A percentile compares a stretch with the other conserved stretches of the same genome.
phyloP scores from a whole-genome alignment of 2,113 vertebrate genomes.

The Corvus moneduloides region DNA sequence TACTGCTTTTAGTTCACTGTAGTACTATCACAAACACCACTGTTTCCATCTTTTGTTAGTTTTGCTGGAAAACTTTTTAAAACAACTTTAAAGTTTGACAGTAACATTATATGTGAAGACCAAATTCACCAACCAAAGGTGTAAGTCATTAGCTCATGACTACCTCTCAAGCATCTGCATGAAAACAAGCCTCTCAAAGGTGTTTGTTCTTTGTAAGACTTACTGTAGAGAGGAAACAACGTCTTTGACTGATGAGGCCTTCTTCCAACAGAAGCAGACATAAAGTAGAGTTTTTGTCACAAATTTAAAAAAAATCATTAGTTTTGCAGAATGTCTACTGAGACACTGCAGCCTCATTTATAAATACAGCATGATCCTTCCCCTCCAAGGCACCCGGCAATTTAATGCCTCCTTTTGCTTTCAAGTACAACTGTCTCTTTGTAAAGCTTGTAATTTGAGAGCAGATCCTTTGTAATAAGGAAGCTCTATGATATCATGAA shows the following conservation, averaged over 20 bases:
- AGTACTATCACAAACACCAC: neutral
- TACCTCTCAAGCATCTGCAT: neutral
- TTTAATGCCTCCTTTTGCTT: conserved; percentile 5
- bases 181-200: neutral
- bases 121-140: neutral
- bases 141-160: neutral
- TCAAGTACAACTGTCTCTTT: neutral
- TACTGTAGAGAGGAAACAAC: neutral
- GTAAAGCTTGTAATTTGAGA: neutral
- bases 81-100: neutral
- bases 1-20: neutral
- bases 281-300: neutral
- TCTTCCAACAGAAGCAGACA: neutral
- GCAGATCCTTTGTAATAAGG: neutral
- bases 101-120: neutral
- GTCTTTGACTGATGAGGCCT: neutral
- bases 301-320: neutral
- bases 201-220: neutral
- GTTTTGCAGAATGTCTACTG: neutral
- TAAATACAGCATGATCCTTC: neutral
- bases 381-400: neutral
- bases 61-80: neutral
- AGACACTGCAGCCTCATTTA: neutral
- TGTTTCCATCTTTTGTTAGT: neutral
- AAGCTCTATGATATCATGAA: neutral